These are phyloP conservation scores for Brenthis hecate DNA, from an alignment of 2,888 invertebrate genomes.

Conservation along the genomic window DNA sequence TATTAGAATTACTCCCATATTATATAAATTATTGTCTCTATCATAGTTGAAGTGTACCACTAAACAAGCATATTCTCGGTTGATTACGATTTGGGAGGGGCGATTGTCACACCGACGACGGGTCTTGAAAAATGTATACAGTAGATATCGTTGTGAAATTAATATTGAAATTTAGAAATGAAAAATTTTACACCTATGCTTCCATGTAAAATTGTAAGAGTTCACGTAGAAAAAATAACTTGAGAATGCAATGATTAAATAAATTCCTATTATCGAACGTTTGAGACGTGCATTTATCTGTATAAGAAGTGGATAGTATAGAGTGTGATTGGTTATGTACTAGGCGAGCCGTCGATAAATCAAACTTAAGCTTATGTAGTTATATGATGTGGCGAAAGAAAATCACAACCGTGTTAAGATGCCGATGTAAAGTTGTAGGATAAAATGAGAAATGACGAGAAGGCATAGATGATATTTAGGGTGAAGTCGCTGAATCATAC, in stretches of 20 bases:
- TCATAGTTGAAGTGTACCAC: constrained; percentile 57
- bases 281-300: constrained; percentile 64
- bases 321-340: constrained; percentile 64
- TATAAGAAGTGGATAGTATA: constrained; percentile 55
- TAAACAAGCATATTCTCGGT: constrained; percentile 55
- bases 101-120: constrained; percentile 76
- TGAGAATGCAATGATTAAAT: constrained; percentile 48
- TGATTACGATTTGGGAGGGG: constrained; percentile 72
- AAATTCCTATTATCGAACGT: constrained; percentile 56
- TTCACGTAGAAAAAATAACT: constrained; percentile 61
- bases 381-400: constrained; percentile 69
- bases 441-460: constrained; percentile 69
- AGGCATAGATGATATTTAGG: constrained; percentile 72
- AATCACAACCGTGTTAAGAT: constrained; percentile 69
- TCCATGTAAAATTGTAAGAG: constrained; percentile 72
- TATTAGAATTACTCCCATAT: constrained; percentile 8
- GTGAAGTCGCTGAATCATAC: constrained; percentile 86
- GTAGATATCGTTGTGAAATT: constrained; percentile 4
- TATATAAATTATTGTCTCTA: constrained; percentile 25
- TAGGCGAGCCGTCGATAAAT: constrained; percentile 67
- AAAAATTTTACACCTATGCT: constrained; percentile 57
- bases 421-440: constrained; percentile 64
- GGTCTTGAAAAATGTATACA: constrained; percentile 22
- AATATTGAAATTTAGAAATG: constrained; percentile 15
- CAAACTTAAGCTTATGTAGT: constrained; percentile 68